Conservation (phyloP, 2,113 vertebrate genomes). For the Thamnaconus septentrionalis region DNA sequence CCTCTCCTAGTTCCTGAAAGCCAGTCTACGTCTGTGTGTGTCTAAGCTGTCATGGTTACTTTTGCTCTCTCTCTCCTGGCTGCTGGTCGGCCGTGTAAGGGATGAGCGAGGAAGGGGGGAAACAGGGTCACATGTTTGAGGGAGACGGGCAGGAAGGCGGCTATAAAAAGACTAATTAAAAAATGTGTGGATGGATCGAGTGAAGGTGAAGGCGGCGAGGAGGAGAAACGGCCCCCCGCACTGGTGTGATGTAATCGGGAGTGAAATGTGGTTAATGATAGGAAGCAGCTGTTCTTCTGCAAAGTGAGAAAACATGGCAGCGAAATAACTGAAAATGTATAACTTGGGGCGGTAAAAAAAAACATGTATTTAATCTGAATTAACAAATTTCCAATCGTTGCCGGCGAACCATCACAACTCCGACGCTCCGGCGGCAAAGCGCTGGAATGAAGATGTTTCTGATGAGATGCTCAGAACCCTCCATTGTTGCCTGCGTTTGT, state of each 20-base stretch:
- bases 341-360: too few relatives aligned
- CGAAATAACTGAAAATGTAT: too few relatives aligned
- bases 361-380: too few relatives aligned
- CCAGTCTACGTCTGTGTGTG: too few relatives aligned
- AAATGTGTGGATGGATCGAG: constrained; percentile 55
- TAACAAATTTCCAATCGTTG: too few relatives aligned
- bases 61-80: constrained; percentile 13
- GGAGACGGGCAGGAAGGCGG: constrained; percentile 9
- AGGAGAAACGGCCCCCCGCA: too few relatives aligned
- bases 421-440: too few relatives aligned
- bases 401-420: too few relatives aligned
- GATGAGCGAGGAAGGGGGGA: constrained; percentile 12
- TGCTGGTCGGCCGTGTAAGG: constrained; percentile 21
- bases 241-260: constrained; percentile 62
- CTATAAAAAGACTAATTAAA: constrained; percentile 74
- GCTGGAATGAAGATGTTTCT: too few relatives aligned
- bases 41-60: constrained; percentile 32
- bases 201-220: constrained; percentile 12
- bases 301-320: background rate
- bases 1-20: too few relatives aligned
- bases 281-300: constrained; percentile 17
- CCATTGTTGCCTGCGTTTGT: background rate
- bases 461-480: too few relatives aligned
- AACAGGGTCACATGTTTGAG: constrained; percentile 44
- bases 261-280: constrained; percentile 44